Evolutionary conservation across 2,113 vertebrate species (phyloP).

Genomic region (Urocynchramus pylzowi): DNA sequence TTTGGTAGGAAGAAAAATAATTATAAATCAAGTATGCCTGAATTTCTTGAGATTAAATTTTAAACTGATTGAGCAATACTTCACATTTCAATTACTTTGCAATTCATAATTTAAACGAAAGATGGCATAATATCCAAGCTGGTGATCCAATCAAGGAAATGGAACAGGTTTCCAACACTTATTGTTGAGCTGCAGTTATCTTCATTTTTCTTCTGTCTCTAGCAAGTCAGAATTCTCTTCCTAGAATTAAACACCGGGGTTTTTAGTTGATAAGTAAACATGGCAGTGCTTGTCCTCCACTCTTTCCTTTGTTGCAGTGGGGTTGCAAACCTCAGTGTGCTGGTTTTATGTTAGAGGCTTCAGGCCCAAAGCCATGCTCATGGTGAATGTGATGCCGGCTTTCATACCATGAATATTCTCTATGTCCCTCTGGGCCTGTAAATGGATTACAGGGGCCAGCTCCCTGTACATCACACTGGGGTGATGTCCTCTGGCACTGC

Average conservation of each 20-base stretch:
- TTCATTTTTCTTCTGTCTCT: neutral
- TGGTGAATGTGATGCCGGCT: neutral
- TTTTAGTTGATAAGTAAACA: neutral
- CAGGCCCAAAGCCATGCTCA: neutral
- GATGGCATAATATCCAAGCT: conserved; percentile 60
- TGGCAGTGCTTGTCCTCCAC: rapidly evolving
- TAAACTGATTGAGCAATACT: neutral
- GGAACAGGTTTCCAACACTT: neutral
- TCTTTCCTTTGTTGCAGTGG: neutral
- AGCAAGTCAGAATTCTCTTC: neutral
- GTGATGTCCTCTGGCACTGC: neutral
- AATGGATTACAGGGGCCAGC: neutral
- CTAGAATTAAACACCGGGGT: neutral
- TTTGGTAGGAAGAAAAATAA: neutral
- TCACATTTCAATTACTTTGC: conserved; percentile 32
- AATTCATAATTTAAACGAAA: conserved; percentile 64
- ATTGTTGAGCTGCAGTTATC: neutral
- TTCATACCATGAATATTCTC: rapidly evolving
- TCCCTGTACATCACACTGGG: neutral
- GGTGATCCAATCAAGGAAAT: neutral
- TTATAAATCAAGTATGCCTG: neutral
- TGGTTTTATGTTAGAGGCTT: neutral
- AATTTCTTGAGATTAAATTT: neutral
- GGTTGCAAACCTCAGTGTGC: neutral
- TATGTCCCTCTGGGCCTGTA: neutral